phyloP scores from a whole-genome alignment of 1,140 invertebrate genomes.

The Papilio polyxenes region DNA sequence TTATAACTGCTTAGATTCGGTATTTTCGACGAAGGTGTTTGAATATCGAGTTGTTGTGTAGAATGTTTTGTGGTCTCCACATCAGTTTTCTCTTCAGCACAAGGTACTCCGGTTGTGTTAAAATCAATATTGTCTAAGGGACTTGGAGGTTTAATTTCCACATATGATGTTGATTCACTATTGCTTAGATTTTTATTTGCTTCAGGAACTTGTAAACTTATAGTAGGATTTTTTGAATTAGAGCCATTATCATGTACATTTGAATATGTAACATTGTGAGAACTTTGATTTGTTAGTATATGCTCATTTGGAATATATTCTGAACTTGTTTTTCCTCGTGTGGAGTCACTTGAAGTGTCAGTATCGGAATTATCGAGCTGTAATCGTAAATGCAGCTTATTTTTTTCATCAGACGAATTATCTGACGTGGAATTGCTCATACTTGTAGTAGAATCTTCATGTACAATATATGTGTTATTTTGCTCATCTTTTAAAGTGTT shows the following conservation, averaged over 20 bases:
- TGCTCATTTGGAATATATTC: constrained; percentile 73
- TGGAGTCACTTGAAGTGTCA: constrained; percentile 73
- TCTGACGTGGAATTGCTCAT: constrained; percentile 71
- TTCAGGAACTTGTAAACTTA: constrained; percentile 32
- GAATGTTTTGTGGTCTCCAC: constrained; percentile 37
- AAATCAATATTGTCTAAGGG: constrained; percentile 60
- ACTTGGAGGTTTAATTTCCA: constrained; percentile 68
- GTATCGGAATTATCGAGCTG: constrained; percentile 74
- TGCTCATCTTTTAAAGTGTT: constrained; percentile 62
- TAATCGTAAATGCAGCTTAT: constrained; percentile 68
- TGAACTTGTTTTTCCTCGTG: constrained; percentile 67
- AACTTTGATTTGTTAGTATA: constrained; percentile 45
- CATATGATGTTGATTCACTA: constrained; percentile 73
- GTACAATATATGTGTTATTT: constrained; percentile 74
- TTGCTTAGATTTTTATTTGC: constrained; percentile 56
- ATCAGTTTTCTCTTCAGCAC: constrained; percentile 43
- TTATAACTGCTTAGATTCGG: constrained; percentile 49
- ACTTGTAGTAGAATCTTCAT: constrained; percentile 68
- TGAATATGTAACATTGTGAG: constrained; percentile 31
- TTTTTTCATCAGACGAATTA: constrained; percentile 75
- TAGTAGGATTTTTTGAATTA: constrained; percentile 35
- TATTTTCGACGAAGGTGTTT: constrained; percentile 49
- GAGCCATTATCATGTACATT: constrained; percentile 40
- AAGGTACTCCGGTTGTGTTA: constrained; percentile 62
- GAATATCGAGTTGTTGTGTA: constrained; percentile 36